Evolutionary conservation across 2,797 vertebrate species (phyloP).

Genomic region (Threskiornis aethiopicus): DNA sequence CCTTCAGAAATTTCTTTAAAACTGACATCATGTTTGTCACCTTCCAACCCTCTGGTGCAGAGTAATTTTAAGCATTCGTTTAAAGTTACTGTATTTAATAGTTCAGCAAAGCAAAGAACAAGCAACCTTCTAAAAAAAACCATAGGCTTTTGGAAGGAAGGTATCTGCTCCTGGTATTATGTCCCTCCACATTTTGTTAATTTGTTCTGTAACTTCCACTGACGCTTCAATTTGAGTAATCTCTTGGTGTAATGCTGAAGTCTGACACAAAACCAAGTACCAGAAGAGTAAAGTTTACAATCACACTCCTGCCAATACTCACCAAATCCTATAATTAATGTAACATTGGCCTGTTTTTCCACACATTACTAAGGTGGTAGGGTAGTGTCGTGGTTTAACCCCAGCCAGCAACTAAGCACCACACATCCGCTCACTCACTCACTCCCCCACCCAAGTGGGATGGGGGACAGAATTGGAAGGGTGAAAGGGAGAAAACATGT

Average conservation of each 20-base stretch:
- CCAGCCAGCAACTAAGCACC: no score
- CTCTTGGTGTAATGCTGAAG: neutral
- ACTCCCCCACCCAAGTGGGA: no score
- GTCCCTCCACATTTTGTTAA: neutral
- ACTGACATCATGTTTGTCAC: neutral
- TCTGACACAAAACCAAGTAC: neutral
- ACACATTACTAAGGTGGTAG: neutral
- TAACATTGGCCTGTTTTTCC: neutral
- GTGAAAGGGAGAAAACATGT: no score
- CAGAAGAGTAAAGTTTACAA: neutral
- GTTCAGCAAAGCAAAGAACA: neutral
- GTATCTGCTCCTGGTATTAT: neutral
- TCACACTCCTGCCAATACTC: neutral
- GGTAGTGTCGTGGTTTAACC: no score
- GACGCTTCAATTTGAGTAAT: neutral
- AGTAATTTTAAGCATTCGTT: neutral
- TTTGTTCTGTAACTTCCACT: neutral
- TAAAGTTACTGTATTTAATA: neutral
- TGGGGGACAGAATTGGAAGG: no score
- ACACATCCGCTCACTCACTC: no score
- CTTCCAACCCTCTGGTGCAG: neutral
- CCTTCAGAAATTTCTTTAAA: neutral
- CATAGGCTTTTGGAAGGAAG: neutral
- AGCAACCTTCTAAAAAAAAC: neutral
- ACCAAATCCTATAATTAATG: neutral